phyloP scores from a whole-genome alignment of 2,113 vertebrate species.

The Smithornis capensis region DNA sequence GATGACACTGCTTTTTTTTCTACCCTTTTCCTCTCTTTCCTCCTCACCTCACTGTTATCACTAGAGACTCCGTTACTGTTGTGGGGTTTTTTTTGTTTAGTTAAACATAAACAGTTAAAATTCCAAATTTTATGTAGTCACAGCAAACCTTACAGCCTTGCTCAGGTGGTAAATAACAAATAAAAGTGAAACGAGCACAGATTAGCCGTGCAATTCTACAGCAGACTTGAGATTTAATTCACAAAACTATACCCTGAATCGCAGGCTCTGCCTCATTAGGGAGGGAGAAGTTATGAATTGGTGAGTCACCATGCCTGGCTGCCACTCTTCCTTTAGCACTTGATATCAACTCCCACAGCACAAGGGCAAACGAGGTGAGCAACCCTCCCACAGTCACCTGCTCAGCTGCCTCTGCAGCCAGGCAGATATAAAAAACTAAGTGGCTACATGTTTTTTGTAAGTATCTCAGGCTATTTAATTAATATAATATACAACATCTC shows the following conservation, averaged over 20 bases:
- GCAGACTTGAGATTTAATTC: background rate
- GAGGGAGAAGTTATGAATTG: constrained; percentile 32
- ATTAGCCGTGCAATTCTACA: background rate
- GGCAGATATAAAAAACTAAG: background rate
- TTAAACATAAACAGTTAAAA: background rate
- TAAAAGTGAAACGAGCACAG: background rate
- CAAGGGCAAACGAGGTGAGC: constrained; percentile 17
- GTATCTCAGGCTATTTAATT: background rate
- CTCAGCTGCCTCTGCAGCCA: constrained; percentile 6
- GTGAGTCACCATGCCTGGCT: constrained; percentile 49
- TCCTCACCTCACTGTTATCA: background rate
- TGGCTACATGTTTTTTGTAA: background rate
- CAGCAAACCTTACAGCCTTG: background rate
- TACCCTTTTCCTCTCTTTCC: background rate
- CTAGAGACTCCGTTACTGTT: background rate
- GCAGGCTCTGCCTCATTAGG: background rate
- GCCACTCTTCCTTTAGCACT: constrained; percentile 26
- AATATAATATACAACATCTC: background rate
- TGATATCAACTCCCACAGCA: constrained; percentile 4
- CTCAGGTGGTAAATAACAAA: background rate
- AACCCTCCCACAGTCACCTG: constrained; percentile 22
- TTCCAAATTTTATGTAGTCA: background rate
- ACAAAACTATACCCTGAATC: background rate
- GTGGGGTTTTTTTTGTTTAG: background rate
- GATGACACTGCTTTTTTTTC: background rate